These are phyloP conservation scores for Balaeniceps rex DNA, from an alignment of 2,113 vertebrate species.

Conservation along the genomic window DNA sequence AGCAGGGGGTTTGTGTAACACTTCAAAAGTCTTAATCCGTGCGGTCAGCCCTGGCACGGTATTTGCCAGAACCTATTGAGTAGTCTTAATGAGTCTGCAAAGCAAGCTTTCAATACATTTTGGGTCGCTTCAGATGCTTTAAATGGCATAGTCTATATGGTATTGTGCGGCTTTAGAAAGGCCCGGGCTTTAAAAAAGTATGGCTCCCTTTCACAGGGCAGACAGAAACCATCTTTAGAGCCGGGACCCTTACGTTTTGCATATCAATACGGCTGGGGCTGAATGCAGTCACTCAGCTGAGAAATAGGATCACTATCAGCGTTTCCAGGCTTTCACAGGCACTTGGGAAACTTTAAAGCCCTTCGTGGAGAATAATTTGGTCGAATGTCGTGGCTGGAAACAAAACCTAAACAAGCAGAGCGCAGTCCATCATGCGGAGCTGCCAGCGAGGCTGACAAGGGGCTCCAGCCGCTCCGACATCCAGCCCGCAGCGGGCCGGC, in stretches of 20 bases:
- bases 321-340: slow-evolving; percentile 76
- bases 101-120: slow-evolving; percentile 67
- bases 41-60: slow-evolving; percentile 59
- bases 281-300: slow-evolving; percentile 85
- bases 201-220: slow-evolving; percentile 65
- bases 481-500: background rate
- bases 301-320: slow-evolving; percentile 84
- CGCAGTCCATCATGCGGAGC: slow-evolving; percentile 64
- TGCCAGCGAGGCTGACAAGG: slow-evolving; percentile 42
- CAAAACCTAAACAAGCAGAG: slow-evolving; percentile 68
- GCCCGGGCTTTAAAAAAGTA: slow-evolving; percentile 64
- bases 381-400: slow-evolving; percentile 69
- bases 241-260: slow-evolving; percentile 74
- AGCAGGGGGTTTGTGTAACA: slow-evolving; percentile 74
- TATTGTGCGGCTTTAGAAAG: slow-evolving; percentile 71
- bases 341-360: slow-evolving; percentile 77
- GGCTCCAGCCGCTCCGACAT: slow-evolving; percentile 43
- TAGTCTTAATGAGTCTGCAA: slow-evolving; percentile 67
- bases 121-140: slow-evolving; percentile 70
- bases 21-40: slow-evolving; percentile 78
- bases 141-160: slow-evolving; percentile 72
- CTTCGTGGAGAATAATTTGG: slow-evolving; percentile 71
- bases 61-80: slow-evolving; percentile 70
- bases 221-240: slow-evolving; percentile 76
- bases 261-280: slow-evolving; percentile 81